Percentiles rank a stretch among this genome's conserved stretches.
phyloP scores from a whole-genome alignment of 92 coral and sea anemone genomes.

The Anthopleura xanthogrammica region DNA sequence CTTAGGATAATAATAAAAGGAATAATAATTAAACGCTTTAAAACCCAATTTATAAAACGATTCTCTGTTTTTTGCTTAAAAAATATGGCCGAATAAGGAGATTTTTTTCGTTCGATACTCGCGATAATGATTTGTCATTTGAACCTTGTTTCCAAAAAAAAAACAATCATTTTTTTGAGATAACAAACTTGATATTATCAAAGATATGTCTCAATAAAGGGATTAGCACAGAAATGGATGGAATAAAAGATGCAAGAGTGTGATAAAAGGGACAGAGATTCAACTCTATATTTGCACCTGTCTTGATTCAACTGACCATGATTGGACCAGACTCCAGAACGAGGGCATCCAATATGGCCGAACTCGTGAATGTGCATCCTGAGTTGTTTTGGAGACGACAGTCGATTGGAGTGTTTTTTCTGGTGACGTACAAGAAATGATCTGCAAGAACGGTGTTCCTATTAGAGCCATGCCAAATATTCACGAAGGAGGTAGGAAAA shows the following conservation, averaged over 20 bases:
- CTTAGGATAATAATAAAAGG: background rate
- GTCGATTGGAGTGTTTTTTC: conserved; percentile 10
- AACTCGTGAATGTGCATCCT: background rate
- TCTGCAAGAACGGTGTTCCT: conserved; percentile 78
- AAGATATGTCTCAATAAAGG: background rate
- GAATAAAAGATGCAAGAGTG: background rate
- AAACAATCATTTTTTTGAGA: background rate
- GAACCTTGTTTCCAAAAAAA: background rate
- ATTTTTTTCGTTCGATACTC: too few relatives aligned
- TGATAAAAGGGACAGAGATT: background rate
- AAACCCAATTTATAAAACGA: background rate
- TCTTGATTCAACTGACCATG: background rate
- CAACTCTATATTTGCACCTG: background rate
- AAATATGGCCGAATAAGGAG: background rate
- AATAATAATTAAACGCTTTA: too few relatives aligned
- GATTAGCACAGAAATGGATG: background rate
- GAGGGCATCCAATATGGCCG: conserved; percentile 35
- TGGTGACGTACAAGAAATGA: conserved; percentile 42
- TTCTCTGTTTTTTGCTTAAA: background rate
- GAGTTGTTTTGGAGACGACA: conserved; percentile 29
- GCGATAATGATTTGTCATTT: background rate
- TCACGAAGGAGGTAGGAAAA: conserved; percentile 72
- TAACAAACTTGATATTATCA: background rate
- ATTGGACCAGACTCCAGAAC: conserved; percentile 20
- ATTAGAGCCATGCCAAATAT: conserved; percentile 67